Conservation (phyloP, 2,113 vertebrate genomes). For the Cyprinodon brontotheroides region DNA sequence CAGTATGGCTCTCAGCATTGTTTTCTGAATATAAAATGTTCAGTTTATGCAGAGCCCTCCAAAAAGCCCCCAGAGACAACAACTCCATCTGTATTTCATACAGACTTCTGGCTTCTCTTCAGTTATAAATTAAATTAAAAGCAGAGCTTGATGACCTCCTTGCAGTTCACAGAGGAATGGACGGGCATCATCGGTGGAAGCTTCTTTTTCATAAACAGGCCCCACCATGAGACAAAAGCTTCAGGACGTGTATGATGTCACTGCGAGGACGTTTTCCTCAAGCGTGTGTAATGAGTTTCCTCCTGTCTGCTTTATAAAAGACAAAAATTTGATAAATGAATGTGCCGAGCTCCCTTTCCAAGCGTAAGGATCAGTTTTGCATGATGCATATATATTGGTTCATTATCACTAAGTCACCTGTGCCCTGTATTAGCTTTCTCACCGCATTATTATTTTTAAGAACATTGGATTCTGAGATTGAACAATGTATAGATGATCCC, state of each 20-base stretch:
- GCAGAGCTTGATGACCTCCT: conserved; percentile 51
- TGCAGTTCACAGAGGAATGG: conserved; percentile 28
- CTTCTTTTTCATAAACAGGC: conserved; percentile 42
- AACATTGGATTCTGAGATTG: conserved; percentile 66
- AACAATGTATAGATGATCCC: conserved; percentile 62
- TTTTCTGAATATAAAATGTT: conserved; percentile 65
- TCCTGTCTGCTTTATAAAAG: conserved; percentile 52
- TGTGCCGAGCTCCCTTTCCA: conserved; percentile 39
- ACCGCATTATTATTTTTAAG: conserved; percentile 61
- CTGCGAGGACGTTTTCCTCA: conserved; percentile 10
- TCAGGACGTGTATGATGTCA: conserved; percentile 45
- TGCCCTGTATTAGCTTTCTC: conserved; percentile 57
- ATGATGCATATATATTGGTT: conserved; percentile 79
- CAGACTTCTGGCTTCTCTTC: conserved; percentile 51
- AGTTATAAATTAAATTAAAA: conserved; percentile 59
- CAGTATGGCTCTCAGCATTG: conserved; percentile 49
- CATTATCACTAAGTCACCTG: conserved; percentile 76
- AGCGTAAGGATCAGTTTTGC: conserved; percentile 63
- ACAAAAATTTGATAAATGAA: conserved; percentile 56
- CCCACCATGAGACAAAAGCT: conserved; percentile 3
- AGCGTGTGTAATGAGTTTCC: conserved; percentile 11
- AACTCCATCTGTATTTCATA: conserved; percentile 32
- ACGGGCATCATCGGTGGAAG: conserved; percentile 24
- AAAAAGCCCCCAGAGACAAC: conserved; percentile 45
- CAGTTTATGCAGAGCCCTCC: conserved; percentile 59